Conservation (phyloP, 2,888 invertebrate genomes). For the Mesorhabditis spiculigera region DNA sequence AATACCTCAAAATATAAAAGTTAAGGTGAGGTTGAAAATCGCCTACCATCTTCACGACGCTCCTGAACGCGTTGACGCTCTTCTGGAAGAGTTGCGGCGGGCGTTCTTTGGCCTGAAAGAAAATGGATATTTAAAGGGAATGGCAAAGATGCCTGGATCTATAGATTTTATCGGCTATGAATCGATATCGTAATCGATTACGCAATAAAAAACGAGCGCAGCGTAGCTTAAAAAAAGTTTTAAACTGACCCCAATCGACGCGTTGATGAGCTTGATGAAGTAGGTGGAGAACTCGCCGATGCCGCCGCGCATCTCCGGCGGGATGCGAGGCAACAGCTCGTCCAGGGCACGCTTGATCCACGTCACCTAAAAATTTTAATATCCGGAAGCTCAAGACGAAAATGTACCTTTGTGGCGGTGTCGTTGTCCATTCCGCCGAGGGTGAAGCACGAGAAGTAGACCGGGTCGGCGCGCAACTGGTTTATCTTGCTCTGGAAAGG, state of each 20-base stretch:
- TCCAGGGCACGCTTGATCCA: conserved; percentile 37
- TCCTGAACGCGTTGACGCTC: conserved; percentile 30
- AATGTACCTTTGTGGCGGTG: conserved; percentile 27
- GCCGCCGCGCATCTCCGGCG: conserved; percentile 36
- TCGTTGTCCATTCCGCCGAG: conserved; percentile 28
- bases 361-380: conserved; percentile 16
- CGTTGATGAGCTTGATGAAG: conserved; percentile 35
- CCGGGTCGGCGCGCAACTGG: conserved; percentile 14
- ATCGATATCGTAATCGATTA: neutral
- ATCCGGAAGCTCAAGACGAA: neutral
- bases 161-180: neutral
- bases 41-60: conserved; percentile 31
- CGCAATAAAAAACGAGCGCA: neutral
- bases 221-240: neutral
- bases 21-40: neutral
- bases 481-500: no score
- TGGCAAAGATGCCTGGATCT: neutral
- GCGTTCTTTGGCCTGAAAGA: neutral
- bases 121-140: conserved; percentile 1
- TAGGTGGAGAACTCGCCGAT: conserved; percentile 38
- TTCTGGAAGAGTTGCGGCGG: conserved; percentile 22
- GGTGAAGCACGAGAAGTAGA: conserved; percentile 24
- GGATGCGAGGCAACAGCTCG: conserved; percentile 36
- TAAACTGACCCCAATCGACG: conserved; percentile 13
- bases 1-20: neutral